Evolutionary conservation across 2,113 vertebrate genomes (phyloP).

Genomic region (Cebidichthys violaceus): DNA sequence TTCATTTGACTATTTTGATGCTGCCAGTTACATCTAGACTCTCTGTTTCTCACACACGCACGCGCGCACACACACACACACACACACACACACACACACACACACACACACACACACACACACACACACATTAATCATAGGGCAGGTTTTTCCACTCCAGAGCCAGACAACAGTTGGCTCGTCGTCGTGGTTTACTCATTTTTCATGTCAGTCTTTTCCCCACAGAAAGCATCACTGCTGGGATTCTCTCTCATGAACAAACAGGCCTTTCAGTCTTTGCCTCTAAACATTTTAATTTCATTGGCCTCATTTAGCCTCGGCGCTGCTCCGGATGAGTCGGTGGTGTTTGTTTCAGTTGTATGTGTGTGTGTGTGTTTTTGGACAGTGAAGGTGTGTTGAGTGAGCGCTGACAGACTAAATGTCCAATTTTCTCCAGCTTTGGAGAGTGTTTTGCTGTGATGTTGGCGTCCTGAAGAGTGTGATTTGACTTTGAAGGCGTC

Average conservation of each 20-base stretch:
- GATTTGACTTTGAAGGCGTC: constrained; percentile 40
- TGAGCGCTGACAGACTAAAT: constrained; percentile 56
- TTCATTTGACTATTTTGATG: constrained; percentile 21
- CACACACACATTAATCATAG: constrained; percentile 46
- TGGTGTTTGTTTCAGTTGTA: constrained; percentile 46
- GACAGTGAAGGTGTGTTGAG: constrained; percentile 57
- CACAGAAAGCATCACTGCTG: constrained; percentile 66
- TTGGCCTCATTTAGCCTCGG: constrained; percentile 61
- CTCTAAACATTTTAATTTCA: constrained; percentile 72
- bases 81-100: constrained; percentile 19
- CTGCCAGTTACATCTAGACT: constrained; percentile 24
- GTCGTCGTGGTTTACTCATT: constrained; percentile 52
- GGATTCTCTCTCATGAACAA: constrained; percentile 69
- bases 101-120: not conserved
- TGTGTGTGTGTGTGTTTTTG: constrained; percentile 40
- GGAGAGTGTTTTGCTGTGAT: constrained; percentile 30
- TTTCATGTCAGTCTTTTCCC: constrained; percentile 71
- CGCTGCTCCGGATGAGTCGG: constrained; percentile 45
- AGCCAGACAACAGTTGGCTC: constrained; percentile 64
- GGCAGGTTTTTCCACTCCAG: constrained; percentile 65
- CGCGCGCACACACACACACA: constrained; percentile 30
- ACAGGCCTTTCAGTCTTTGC: constrained; percentile 66
- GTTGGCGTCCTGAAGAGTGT: constrained; percentile 28
- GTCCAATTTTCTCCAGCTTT: constrained; percentile 55
- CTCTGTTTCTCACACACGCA: not conserved